Evolutionary conservation across 2,888 invertebrate species (phyloP).

Genomic region (Polydrusus pterygomalis): DNA sequence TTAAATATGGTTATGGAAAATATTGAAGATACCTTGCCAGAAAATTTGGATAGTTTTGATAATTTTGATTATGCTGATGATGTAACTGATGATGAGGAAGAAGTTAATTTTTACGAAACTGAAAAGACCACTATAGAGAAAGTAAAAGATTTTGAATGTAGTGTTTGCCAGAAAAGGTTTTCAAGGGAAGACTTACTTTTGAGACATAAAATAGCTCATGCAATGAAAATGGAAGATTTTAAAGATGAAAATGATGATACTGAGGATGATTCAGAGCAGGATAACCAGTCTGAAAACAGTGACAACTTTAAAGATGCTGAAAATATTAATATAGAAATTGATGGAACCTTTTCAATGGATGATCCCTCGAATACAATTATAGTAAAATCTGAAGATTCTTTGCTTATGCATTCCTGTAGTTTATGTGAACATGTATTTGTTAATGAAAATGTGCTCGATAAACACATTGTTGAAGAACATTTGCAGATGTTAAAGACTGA

Average conservation of each 20-base stretch:
- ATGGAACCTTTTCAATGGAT: constrained; percentile 40
- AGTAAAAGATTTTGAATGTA: constrained; percentile 65
- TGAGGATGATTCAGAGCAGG: constrained; percentile 47
- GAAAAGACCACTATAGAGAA: constrained; percentile 46
- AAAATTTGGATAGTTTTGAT: constrained; percentile 17
- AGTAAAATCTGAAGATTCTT: constrained; percentile 20
- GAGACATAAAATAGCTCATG: constrained; percentile 67
- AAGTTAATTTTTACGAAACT: constrained; percentile 40
- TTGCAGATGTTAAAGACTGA: constrained; percentile 36
- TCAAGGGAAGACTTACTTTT: constrained; percentile 65
- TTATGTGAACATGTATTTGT: constrained; percentile 29
- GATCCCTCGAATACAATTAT: constrained; percentile 32
- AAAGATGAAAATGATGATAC: constrained; percentile 58
- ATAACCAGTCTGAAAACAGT: constrained; percentile 31
- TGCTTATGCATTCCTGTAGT: constrained; percentile 22
- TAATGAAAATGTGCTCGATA: constrained; percentile 33
- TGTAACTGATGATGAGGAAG: constrained; percentile 60
- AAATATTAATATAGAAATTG: constrained; percentile 23
- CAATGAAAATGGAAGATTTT: constrained; percentile 64
- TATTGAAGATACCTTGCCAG: constrained; percentile 16
- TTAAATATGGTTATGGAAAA: not conserved
- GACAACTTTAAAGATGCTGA: constrained; percentile 24
- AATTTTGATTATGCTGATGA: constrained; percentile 50
- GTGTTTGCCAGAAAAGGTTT: constrained; percentile 67
- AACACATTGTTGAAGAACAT: constrained; percentile 38